These are phyloP conservation scores for Melieria omissa DNA, from an alignment of 2,888 invertebrate species.

Conservation along the genomic window DNA sequence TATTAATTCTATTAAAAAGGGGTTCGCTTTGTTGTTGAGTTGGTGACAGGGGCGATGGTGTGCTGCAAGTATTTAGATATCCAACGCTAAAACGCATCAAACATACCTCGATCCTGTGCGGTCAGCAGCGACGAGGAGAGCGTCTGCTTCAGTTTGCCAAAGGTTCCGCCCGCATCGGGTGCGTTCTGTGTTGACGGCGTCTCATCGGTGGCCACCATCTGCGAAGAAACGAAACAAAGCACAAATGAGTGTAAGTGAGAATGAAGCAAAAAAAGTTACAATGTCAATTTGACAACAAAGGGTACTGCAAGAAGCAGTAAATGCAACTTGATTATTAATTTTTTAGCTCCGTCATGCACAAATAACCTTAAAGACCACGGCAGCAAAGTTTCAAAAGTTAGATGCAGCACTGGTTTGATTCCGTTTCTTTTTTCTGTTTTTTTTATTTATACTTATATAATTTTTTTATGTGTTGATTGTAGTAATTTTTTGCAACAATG, in stretches of 20 bases:
- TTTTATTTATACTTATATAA: neutral
- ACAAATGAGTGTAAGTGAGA: constrained; percentile 6
- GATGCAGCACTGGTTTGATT: neutral
- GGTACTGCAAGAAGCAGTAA: neutral
- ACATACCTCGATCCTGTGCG: constrained; percentile 83
- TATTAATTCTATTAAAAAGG: no score
- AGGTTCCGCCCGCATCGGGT: constrained; percentile 72
- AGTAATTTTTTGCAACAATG: no score
- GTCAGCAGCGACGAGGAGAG: constrained; percentile 83
- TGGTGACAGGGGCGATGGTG: no score
- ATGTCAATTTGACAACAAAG: neutral
- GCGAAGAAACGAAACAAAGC: constrained; percentile 44
- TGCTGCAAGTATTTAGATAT: no score
- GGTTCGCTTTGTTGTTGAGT: no score
- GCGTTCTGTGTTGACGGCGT: constrained; percentile 69
- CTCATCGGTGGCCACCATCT: constrained; percentile 89
- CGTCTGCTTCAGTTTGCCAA: constrained; percentile 86
- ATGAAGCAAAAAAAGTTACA: constrained; percentile 12
- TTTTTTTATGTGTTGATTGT: neutral
- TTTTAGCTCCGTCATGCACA: neutral
- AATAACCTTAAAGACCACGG: neutral
- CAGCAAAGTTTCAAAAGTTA: no score
- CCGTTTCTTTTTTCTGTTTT: neutral
- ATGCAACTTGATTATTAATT: neutral
- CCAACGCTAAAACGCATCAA: no score